Evolutionary conservation across 2,888 invertebrate species (phyloP), one percentile per base, ranked within the genome.

Genomic region (Nephrotoma appendiculata): DNA sequence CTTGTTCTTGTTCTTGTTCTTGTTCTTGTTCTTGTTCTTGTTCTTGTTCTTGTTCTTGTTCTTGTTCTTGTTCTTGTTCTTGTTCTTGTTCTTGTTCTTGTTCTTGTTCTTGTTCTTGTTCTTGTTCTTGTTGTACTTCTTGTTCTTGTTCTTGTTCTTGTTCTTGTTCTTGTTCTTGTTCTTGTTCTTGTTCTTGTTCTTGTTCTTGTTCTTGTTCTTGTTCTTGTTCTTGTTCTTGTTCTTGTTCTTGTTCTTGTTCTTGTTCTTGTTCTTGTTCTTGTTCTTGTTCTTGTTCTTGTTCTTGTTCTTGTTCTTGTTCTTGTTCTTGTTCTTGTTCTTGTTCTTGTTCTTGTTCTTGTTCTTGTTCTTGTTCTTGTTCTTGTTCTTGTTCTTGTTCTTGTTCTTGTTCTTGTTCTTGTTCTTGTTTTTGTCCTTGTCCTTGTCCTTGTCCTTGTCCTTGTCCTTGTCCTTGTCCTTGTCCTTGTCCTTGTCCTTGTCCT

Each of bases 281-380:
- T 87, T 87, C 84, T 84, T 86, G 86, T 87, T 85, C 57, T 86
- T 83, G 83, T 41, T 45, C 87, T 31, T 85, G 52, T 87, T 87
- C 87, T 86, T 87, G 88, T 89, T 89, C 88, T 89, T 89, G 89
- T 89, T 89, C 88, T 89, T 89, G 89, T 88, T 90, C 89, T 89
- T 89, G 89, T 90, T 89, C 89, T 90, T 90, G 89, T 90, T 89
- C 89, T 89, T 89, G 89, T 90, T 89, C 89, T 89, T 89, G 43
- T 85, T 84, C 84, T 84, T 84, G 84, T 84, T 84, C 84, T 84
- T 84, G 84, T 15, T 84, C 84, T 84, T 84, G 84, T 84, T 84
- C 84, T 84, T 84, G 84, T 84, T 84, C 85, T 87, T 87, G 84
- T 85, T 85, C 44, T 85, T 85, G 85, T 6, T 45, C 42, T 85